phyloP scores from a whole-genome alignment of 2,797 vertebrate species.

The Antrozous pallidus region DNA sequence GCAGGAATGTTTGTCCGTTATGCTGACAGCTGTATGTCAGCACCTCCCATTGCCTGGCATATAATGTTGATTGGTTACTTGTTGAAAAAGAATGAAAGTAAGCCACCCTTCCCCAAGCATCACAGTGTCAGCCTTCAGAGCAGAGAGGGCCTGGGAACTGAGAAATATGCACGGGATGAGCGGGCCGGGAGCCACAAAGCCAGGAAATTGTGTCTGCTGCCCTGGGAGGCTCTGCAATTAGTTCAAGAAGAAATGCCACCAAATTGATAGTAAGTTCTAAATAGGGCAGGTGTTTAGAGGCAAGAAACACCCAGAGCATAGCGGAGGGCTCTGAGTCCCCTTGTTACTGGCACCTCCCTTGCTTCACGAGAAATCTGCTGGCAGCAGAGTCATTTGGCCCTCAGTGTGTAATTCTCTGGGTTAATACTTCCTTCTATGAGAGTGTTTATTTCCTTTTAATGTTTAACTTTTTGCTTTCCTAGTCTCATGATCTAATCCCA shows the following conservation, averaged over 20 bases:
- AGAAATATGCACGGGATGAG: neutral
- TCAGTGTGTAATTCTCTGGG: neutral
- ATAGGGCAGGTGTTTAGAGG: slow-evolving; percentile 49
- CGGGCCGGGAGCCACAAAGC: neutral
- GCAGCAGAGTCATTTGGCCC: neutral
- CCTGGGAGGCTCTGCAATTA: neutral
- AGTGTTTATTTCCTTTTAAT: neutral
- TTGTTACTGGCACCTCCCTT: neutral
- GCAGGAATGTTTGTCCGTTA: neutral
- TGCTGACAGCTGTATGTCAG: neutral
- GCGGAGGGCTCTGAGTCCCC: neutral
- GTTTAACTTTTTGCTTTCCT: neutral
- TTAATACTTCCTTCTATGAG: neutral
- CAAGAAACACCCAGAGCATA: slow-evolving; percentile 56
- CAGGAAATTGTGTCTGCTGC: neutral
- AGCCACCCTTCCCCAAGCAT: neutral
- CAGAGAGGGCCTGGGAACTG: neutral
- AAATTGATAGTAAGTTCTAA: neutral
- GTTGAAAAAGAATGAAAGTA: neutral
- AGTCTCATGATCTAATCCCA: neutral
- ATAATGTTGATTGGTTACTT: neutral
- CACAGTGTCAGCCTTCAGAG: neutral
- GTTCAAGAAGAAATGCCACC: slow-evolving; percentile 40
- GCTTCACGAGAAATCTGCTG: slow-evolving; percentile 50
- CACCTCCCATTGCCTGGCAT: neutral